These are phyloP conservation scores for Poecile atricapillus DNA, from an alignment of 2,113 vertebrate genomes.

Conservation along the genomic window DNA sequence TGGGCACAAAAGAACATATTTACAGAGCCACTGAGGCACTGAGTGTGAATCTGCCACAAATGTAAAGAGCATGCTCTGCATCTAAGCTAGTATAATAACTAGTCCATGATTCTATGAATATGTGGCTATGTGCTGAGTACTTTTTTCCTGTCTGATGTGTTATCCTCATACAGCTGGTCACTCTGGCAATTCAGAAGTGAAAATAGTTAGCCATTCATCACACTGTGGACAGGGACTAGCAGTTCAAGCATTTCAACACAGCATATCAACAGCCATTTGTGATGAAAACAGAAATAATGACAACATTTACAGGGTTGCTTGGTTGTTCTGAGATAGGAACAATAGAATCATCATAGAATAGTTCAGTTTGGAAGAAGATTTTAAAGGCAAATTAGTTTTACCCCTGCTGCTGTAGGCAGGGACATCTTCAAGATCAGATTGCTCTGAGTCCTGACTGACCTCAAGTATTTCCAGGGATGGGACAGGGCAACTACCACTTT, in stretches of 20 bases:
- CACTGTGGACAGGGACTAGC: neutral
- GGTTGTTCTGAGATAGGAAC: neutral
- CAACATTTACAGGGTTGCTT: neutral
- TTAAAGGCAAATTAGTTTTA: neutral
- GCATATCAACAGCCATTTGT: neutral
- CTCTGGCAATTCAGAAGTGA: neutral
- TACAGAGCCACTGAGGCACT: neutral
- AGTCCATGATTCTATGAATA: neutral
- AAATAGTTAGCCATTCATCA: neutral
- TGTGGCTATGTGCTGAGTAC: neutral
- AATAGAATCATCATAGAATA: neutral
- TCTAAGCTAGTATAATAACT: neutral
- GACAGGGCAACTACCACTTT: too few species aligned
- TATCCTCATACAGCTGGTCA: neutral
- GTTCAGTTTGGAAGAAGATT: neutral
- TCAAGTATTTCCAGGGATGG: neutral
- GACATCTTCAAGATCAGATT: neutral
- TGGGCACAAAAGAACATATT: neutral
- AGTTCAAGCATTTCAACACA: neutral
- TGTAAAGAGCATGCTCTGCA: neutral
- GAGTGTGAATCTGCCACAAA: neutral
- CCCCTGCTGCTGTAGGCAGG: neutral
- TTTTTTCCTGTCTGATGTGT: neutral
- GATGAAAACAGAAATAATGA: neutral
- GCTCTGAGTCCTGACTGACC: neutral